phyloP scores from a whole-genome alignment of 2,797 vertebrate species.

The Heterohyrax brucei region DNA sequence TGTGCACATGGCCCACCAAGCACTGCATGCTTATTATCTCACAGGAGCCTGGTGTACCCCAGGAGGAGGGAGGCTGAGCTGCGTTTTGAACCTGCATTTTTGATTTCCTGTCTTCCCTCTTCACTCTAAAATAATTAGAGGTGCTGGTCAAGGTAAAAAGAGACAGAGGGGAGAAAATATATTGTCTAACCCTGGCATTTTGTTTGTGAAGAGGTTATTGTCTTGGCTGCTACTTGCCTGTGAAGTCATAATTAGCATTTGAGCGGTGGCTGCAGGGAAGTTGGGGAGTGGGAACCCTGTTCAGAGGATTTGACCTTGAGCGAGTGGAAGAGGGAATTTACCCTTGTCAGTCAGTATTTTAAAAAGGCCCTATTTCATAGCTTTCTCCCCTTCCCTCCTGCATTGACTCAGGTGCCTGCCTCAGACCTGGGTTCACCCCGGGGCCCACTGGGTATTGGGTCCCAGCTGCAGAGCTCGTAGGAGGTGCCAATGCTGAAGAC shows the following conservation, averaged over 20 bases:
- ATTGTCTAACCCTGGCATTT: slow-evolving; percentile 42
- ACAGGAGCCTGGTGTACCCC: slow-evolving; percentile 21
- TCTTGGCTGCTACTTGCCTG: slow-evolving; percentile 84
- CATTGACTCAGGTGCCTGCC: background rate
- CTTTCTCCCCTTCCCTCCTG: background rate
- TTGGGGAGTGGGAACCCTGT: background rate
- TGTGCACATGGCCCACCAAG: slow-evolving; percentile 60
- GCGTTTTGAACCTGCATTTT: slow-evolving; percentile 79
- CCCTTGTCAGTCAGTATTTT: background rate
- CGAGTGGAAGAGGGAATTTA: background rate
- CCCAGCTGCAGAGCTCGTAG: background rate
- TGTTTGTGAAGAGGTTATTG: slow-evolving; percentile 27
- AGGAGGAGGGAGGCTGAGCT: slow-evolving; percentile 70
- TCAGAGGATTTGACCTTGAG: background rate
- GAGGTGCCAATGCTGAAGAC: background rate
- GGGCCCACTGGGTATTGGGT: background rate
- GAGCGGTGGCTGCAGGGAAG: slow-evolving; percentile 3
- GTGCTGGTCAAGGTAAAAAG: slow-evolving; percentile 54
- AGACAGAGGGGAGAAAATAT: background rate
- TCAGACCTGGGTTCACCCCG: background rate
- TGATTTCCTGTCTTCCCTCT: slow-evolving; percentile 83
- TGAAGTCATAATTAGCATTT: slow-evolving; percentile 87
- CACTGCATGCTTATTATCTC: slow-evolving; percentile 79
- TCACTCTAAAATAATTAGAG: slow-evolving; percentile 83
- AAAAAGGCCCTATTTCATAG: background rate